phyloP scores from a whole-genome alignment of 2,113 vertebrate genomes.

The Phaetusa simplex region DNA sequence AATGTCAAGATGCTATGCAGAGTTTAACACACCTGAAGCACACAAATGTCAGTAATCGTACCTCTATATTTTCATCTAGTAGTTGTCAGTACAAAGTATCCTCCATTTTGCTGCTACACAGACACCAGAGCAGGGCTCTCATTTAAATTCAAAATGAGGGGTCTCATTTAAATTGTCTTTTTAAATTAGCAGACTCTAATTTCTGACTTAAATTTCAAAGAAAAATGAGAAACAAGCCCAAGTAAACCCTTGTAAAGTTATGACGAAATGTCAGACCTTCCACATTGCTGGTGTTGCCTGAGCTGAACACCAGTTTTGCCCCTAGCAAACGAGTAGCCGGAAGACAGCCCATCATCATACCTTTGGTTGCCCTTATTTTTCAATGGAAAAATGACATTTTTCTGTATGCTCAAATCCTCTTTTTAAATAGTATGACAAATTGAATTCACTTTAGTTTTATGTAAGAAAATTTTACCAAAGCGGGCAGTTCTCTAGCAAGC shows the following conservation, averaged over 20 bases:
- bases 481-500: neutral
- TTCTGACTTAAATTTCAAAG: neutral
- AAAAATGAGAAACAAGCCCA: neutral
- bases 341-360: neutral
- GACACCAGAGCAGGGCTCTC: neutral
- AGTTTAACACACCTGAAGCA: neutral
- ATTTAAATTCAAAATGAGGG: neutral
- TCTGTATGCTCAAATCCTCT: neutral
- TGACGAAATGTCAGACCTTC: neutral
- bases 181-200: neutral
- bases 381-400: neutral
- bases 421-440: neutral
- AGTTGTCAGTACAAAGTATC: neutral
- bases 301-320: neutral
- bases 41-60: neutral
- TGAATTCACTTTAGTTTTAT: constrained; percentile 6
- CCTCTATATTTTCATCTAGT: neutral
- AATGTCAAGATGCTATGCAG: neutral
- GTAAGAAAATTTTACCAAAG: neutral
- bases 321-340: neutral
- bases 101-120: neutral
- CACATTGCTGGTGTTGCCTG: neutral
- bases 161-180: neutral
- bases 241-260: neutral
- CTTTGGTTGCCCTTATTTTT: neutral